Base-by-base conservation (phyloP, 2,113 vertebrate species). In the Dasypus novemcinctus region DNA sequence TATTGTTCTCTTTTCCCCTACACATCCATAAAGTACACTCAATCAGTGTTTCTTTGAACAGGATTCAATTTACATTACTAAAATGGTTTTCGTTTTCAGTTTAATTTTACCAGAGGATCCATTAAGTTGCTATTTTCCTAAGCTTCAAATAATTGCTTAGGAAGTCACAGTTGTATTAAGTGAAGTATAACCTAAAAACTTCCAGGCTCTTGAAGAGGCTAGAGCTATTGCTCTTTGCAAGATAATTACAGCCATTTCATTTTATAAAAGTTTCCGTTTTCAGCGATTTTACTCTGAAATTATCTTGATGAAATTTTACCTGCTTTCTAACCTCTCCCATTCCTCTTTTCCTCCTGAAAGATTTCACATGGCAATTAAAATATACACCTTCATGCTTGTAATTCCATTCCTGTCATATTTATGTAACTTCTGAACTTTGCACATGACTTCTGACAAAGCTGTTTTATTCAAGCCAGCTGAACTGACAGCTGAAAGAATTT, bases 341-440 rank as follows among this genome's bases (percentile, higher is more conserved):
- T 41, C 43, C 57, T 4, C 0, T 89, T 85, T 96, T 38, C 1
- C 72, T 61, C 1, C 2, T 17, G 69, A 31, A 0, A 0, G 7
- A 33, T 38, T 66, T 64, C 31, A 23, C 29, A 18, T 82, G 38
- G 10, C 78, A 89, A 41, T 61, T n/a, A 43, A 68, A 89, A 63
- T 46, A 68, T 38, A 82, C 13, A 11, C 7, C 63, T 57, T 4
- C 9, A 5, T 54, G 72, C 63, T 92, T 91, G 31, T 72, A 71
- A 36, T 88, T 95, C 86, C 8, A 54, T 15, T 59, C 87, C 31
- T 63, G 33, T 71, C 52, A 25, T 43, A 76, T 88, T 94, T 79
- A 52, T 84, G 57, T 91, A 86, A 75, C 92, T 43, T 91, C 79
- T 95, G 59, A 59, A 17, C 29, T 87, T 54, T 94, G 38, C 46